These are phyloP conservation scores for Volucella zonaria DNA, from an alignment of 2,888 invertebrate species.

Conservation along the genomic window DNA sequence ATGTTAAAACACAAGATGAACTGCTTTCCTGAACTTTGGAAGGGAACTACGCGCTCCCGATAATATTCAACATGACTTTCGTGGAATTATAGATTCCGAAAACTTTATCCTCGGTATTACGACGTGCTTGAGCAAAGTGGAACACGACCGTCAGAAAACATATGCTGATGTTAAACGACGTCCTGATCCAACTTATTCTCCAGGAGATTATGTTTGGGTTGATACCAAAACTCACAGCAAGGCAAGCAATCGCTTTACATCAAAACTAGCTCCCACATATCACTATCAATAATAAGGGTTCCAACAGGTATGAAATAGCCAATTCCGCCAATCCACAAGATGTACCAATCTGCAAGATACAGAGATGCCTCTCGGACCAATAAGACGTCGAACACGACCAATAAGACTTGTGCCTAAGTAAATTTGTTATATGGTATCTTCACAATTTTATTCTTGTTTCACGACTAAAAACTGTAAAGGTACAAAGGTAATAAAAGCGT, in stretches of 20 bases:
- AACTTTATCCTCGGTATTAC: no score
- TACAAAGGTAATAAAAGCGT: neutral
- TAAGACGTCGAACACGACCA: conserved; percentile 7
- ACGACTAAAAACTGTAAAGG: neutral
- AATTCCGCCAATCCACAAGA: conserved; percentile 3
- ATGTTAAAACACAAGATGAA: no score
- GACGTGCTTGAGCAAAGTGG: no score
- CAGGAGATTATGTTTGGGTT: conserved; percentile 30
- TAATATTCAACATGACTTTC: no score
- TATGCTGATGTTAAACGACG: no score
- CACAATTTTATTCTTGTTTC: neutral
- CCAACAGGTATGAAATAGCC: conserved; percentile 16
- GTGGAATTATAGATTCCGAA: no score
- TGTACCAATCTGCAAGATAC: conserved; percentile 14
- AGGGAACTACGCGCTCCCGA: no score
- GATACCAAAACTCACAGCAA: conserved; percentile 30
- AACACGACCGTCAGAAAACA: no score
- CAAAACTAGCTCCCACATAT: conserved; percentile 8
- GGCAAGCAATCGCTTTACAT: conserved; percentile 12
- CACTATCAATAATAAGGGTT: neutral
- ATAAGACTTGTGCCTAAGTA: neutral
- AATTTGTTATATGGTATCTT: conserved; percentile 1
- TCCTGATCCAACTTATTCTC: no score
- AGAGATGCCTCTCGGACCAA: conserved; percentile 8
- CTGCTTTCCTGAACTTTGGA: no score